A percentile compares a stretch with the other conserved stretches of the same genome.
These are phyloP conservation scores for Temnopleurus reevesii DNA, from an alignment of 53 echinoderm and acorn worm genomes.

Conservation along the genomic window DNA sequence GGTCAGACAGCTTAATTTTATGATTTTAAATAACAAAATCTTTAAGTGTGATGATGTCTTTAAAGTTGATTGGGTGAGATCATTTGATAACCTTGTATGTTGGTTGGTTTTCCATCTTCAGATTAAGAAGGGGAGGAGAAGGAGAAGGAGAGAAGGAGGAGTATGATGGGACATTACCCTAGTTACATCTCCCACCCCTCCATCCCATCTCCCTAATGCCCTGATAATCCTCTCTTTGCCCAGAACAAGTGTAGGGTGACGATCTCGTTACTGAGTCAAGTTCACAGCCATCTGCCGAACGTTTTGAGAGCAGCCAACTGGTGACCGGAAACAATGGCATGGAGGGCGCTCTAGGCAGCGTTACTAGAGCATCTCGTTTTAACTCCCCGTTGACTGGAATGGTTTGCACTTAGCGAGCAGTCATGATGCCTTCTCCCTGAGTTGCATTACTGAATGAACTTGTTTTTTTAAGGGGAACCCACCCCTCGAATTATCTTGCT, in stretches of 20 bases:
- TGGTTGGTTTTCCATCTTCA: slow-evolving; percentile 13
- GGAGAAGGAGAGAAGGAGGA: background rate
- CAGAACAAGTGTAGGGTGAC: slow-evolving; percentile 36
- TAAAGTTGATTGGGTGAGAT: background rate
- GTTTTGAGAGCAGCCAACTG: background rate
- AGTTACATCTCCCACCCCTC: background rate
- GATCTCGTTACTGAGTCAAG: slow-evolving; percentile 50
- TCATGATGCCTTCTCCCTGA: background rate
- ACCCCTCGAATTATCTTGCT: no score
- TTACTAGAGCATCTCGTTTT: background rate
- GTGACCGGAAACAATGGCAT: background rate
- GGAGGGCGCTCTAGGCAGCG: background rate
- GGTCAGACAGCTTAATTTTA: no score
- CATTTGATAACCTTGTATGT: background rate
- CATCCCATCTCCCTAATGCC: background rate
- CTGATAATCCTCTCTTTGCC: slow-evolving; percentile 1
- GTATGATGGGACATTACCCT: background rate
- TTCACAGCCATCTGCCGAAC: slow-evolving; percentile 33
- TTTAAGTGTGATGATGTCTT: background rate
- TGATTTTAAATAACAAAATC: no score
- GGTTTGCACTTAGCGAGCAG: background rate
- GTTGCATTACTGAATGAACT: background rate
- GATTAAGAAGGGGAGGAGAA: no score
- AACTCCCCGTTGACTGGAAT: background rate
- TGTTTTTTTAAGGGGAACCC: no score